phyloP scores from a whole-genome alignment of 2,888 invertebrate genomes.

The Thumatha senex region DNA sequence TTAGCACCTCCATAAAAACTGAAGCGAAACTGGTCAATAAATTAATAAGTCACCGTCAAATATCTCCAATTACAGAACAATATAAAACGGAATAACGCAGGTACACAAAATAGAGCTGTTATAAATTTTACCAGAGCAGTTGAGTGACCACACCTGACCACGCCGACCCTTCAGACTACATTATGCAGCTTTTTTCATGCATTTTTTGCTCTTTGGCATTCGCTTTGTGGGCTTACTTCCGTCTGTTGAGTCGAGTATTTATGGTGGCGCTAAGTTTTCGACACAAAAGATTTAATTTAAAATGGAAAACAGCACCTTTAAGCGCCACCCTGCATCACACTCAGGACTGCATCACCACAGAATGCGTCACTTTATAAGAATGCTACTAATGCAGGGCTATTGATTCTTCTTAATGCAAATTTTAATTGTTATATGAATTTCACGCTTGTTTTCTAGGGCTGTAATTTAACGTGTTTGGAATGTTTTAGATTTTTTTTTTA shows the following conservation, averaged over 20 bases:
- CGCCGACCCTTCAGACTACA: conserved; percentile 59
- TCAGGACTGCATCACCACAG: conserved; percentile 6
- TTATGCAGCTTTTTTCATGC: conserved; percentile 74
- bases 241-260: conserved; percentile 64
- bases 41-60: conserved; percentile 82
- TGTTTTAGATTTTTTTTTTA: conserved; percentile 11
- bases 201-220: conserved; percentile 77
- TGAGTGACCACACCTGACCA: conserved; percentile 57
- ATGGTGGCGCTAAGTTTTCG: conserved; percentile 76
- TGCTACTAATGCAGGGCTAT: conserved; percentile 22
- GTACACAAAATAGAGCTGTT: conserved; percentile 83
- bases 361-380: conserved; percentile 36
- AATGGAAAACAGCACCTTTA: conserved; percentile 51
- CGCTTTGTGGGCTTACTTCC: conserved; percentile 79
- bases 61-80: conserved; percentile 78
- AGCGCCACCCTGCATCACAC: conserved; percentile 48
- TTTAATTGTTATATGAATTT: conserved; percentile 33
- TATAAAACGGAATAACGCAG: conserved; percentile 75
- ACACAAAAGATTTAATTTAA: conserved; percentile 59
- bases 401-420: conserved; percentile 28
- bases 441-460: too few species aligned
- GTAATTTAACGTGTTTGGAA: conserved; percentile 20
- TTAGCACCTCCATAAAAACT: conserved; percentile 80
- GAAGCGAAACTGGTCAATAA: conserved; percentile 75
- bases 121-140: conserved; percentile 80